A percentile compares a stretch with the other conserved stretches of the same genome.
These are phyloP conservation scores for Boulengeromyrus knoepffleri DNA, from an alignment of 2,113 vertebrate species.

Conservation along the genomic window DNA sequence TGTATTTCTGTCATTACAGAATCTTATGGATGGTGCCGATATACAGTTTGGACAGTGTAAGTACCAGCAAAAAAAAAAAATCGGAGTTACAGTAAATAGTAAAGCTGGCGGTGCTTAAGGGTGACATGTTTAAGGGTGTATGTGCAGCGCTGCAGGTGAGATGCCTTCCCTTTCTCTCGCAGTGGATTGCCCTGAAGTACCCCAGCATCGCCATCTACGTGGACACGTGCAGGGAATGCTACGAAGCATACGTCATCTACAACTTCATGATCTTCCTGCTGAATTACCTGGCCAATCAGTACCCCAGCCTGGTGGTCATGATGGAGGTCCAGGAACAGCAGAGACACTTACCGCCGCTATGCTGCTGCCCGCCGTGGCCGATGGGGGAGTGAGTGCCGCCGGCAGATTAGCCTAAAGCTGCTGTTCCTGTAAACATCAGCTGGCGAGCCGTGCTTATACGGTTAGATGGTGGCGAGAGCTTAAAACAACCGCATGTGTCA, in stretches of 20 bases:
- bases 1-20: slow-evolving; percentile 54
- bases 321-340: slow-evolving; percentile 95
- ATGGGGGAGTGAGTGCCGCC: slow-evolving; percentile 91
- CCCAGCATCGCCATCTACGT: slow-evolving; percentile 92
- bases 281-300: slow-evolving; percentile 87
- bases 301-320: slow-evolving; percentile 86
- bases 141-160: background rate
- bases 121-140: background rate
- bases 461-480: background rate
- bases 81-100: background rate
- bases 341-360: slow-evolving; percentile 86
- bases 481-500: background rate
- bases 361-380: slow-evolving; percentile 89
- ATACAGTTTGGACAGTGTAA: slow-evolving; percentile 97
- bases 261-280: slow-evolving; percentile 98
- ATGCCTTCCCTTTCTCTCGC: background rate
- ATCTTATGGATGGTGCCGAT: slow-evolving; percentile 99
- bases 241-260: slow-evolving; percentile 98
- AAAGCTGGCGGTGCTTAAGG: background rate
- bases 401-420: too few species aligned
- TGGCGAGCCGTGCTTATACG: background rate
- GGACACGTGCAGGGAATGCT: slow-evolving; percentile 97
- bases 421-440: background rate
- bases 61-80: slow-evolving; percentile 46
- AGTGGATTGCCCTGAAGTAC: slow-evolving; percentile 97